Evolutionary conservation across 2,888 invertebrate genomes (phyloP).

Genomic region (Polyommatus iphigenia): DNA sequence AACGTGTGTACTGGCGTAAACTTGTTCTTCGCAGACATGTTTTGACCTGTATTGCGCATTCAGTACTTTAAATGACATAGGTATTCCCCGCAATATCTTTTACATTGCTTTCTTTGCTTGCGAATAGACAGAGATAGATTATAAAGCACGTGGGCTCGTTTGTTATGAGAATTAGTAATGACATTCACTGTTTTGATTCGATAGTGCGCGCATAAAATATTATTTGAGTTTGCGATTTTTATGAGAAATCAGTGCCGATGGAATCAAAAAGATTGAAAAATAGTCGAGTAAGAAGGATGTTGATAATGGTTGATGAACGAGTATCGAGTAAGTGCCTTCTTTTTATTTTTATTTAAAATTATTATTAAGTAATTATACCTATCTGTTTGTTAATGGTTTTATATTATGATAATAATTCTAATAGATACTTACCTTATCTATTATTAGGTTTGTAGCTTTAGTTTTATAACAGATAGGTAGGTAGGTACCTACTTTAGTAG

Average conservation of each 20-base stretch:
- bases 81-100: constrained; percentile 25
- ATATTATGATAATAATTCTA: background rate
- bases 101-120: constrained; percentile 32
- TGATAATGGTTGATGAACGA: constrained; percentile 31
- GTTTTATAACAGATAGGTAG: constrained; percentile 4
- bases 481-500: background rate
- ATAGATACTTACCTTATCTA: no score
- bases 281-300: constrained; percentile 31
- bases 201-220: constrained; percentile 15
- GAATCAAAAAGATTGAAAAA: constrained; percentile 31
- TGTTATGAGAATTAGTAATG: constrained; percentile 15
- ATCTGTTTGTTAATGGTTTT: constrained; percentile 16
- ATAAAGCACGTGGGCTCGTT: constrained; percentile 27
- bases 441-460: background rate
- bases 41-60: constrained; percentile 33
- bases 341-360: constrained; percentile 13
- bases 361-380: no score
- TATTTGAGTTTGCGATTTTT: constrained; percentile 18
- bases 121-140: constrained; percentile 32
- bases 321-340: constrained; percentile 30
- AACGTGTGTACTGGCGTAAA: constrained; percentile 32
- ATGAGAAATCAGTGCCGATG: constrained; percentile 28
- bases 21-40: constrained; percentile 30
- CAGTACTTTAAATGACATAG: constrained; percentile 22
- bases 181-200: constrained; percentile 14